Evolutionary conservation across 2,797 vertebrate species (phyloP).

Genomic region (Psittacula echo): DNA sequence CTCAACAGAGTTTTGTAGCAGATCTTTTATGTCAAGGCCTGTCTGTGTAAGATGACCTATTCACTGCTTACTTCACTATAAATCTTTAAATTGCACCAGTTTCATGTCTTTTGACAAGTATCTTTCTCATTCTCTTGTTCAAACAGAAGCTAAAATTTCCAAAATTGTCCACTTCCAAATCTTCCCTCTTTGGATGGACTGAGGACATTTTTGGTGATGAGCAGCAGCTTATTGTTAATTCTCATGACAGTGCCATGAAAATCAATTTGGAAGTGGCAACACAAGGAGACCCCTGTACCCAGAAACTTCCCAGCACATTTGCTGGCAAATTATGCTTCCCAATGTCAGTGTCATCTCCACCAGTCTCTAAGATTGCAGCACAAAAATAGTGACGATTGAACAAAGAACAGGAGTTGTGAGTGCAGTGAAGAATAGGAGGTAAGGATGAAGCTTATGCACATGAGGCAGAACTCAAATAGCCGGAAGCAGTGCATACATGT

Average conservation of each 20-base stretch:
- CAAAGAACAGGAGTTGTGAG: not conserved
- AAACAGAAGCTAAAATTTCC: not conserved
- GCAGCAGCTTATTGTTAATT: not conserved
- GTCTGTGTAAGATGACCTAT: not conserved
- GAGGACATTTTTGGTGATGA: not conserved
- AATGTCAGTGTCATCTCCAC: not conserved
- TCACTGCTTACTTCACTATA: not conserved
- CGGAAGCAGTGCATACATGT: not conserved
- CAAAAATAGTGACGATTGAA: not conserved
- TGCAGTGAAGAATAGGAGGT: not conserved
- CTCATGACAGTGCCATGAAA: not conserved
- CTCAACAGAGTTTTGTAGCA: not conserved
- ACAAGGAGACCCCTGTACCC: not conserved
- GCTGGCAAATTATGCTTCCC: not conserved
- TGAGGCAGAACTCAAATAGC: not conserved
- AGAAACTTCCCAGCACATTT: not conserved
- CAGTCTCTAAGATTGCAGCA: not conserved
- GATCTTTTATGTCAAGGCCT: not conserved
- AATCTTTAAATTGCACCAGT: not conserved
- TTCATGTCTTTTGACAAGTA: not conserved
- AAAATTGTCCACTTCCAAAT: not conserved
- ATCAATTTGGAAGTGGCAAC: not conserved
- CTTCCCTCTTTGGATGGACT: not conserved
- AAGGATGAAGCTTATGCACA: not conserved
- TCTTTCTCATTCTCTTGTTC: not conserved